Evolutionary conservation across 2,888 invertebrate genomes (phyloP).

Genomic region (Ametastegia equiseti): DNA sequence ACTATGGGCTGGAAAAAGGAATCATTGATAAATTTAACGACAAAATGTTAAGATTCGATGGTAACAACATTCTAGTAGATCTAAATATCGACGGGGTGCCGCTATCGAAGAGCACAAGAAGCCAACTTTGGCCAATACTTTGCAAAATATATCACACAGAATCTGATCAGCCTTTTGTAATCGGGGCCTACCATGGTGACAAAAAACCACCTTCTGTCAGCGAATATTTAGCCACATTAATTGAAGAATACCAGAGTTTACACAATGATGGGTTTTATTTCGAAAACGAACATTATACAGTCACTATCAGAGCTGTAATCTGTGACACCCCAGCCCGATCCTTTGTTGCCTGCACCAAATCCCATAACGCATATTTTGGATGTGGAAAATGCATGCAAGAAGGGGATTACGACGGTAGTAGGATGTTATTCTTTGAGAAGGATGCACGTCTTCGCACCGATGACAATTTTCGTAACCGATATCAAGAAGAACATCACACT

Average conservation of each 20-base stretch:
- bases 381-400: slow-evolving; percentile 57
- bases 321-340: slow-evolving; percentile 60
- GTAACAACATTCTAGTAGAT: not conserved
- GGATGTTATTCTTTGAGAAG: slow-evolving; percentile 53
- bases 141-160: slow-evolving; percentile 52
- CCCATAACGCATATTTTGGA: slow-evolving; percentile 57
- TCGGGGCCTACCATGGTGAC: slow-evolving; percentile 46
- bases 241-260: slow-evolving; percentile 43
- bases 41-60: not conserved
- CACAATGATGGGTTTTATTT: not conserved
- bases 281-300: not conserved
- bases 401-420: slow-evolving; percentile 54
- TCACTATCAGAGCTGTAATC: slow-evolving; percentile 49
- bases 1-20: not conserved
- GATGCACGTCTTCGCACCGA: slow-evolving; percentile 54
- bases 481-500: slow-evolving; percentile 56
- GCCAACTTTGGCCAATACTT: slow-evolving; percentile 24
- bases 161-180: slow-evolving; percentile 38
- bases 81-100: slow-evolving; percentile 56
- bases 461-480: slow-evolving; percentile 52
- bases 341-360: slow-evolving; percentile 56
- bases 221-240: slow-evolving; percentile 44
- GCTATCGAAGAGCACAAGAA: slow-evolving; percentile 48
- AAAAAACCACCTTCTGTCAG: slow-evolving; percentile 41
- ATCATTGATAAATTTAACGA: not conserved